Base-by-base conservation (phyloP, 2,113 vertebrate genomes). In the Ifrita kowaldi region DNA sequence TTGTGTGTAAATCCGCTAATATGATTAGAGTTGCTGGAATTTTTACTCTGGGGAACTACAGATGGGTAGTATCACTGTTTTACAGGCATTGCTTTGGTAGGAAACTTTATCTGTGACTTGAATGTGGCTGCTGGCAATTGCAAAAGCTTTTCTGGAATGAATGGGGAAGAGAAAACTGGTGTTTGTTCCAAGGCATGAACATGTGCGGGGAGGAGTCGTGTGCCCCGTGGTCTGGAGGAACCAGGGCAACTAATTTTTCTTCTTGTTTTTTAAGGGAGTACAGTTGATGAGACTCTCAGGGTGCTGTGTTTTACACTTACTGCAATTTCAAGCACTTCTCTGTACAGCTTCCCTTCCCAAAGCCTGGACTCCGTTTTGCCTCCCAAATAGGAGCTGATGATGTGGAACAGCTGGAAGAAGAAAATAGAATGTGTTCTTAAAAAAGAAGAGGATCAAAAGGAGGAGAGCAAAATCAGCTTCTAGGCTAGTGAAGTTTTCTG, bases 1-100 rank as follows among this genome's bases (percentile, higher is more conserved):
- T 94, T 92, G 89, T 75, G 91, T 84, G 57, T 71, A 95, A 95
- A 94, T 95, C 77, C 0, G 0, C 69, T 96, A 95, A 92, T 87
- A 49, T 89, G 95, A 93, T 93, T 88, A 81, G 71, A 92, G 92
- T 75, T 88, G 87, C 79, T 92, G 62, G 90, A 91, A 80, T 96
- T 96, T 75, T 81, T 65, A 83, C 85, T 95, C 82, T 47, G 35
- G 75, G 68, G 85, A 94, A 75, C 96, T 93, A 79, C 2, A 70
- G 78, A 62, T 82, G 92, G 82, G 42, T 37, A 62, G 46, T 83
- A 78, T 76, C 71, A 13, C 65, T 92, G 46, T 68, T 88, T 62
- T 86, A 60, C 87, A 80, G 94, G 74, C 81, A 13, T 59, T 89
- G 47, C 87, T 79, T 75, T 33, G 50, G 78, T 41, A 62, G 71